Evolutionary conservation across 2,797 vertebrate genomes (phyloP), one percentile per base, ranked within the genome.

Genomic region (Acanthornis magna): DNA sequence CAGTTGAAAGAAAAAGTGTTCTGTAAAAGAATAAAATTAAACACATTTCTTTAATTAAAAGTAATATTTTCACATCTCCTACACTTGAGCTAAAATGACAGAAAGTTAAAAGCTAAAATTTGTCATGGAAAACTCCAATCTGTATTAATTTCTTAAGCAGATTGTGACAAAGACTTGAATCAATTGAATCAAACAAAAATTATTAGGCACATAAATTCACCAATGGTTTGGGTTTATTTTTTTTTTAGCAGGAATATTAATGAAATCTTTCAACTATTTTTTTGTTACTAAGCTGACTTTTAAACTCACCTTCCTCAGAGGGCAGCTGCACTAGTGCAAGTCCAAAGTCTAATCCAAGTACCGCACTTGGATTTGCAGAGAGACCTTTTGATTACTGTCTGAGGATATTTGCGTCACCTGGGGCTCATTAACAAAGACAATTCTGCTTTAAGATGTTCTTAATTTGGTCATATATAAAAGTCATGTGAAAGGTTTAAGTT

Each of bases 91-190:
- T 71, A 71, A 88, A 91, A 79, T 82, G 60, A 68, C 63, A 86
- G 73, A 83, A 91, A 88, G 20, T 88, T 90, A 79, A 89, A 95
- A 90, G 71, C 38, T 74, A 55, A 88, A 90, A 93, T 94, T 93
- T 91, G 42, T 84, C 73, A 91, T 1, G 1, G 63, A 85, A 84
- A 79, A 54, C 47, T 73, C 38, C 54, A 89, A 25, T 78, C 43
- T 78, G 10, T 91, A 82, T 88, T 91, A 84, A 88, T 81, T 94
- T 92, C 55, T 93, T 43, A 82, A 84, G 26, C 22, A 86, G 45
- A 63, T 76, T 91, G 45, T 78, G 71, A 47, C 27, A 57, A 93
- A 84, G 40, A n/a, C 53, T 78, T 18, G 20, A 92, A 81, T 47
- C n/a, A 89, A 70, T n/a, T 92, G 62, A 93, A 60, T 88, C 53